Evolutionary conservation across 2,113 vertebrate species (phyloP).

Genomic region (Ardeotis arabs): DNA sequence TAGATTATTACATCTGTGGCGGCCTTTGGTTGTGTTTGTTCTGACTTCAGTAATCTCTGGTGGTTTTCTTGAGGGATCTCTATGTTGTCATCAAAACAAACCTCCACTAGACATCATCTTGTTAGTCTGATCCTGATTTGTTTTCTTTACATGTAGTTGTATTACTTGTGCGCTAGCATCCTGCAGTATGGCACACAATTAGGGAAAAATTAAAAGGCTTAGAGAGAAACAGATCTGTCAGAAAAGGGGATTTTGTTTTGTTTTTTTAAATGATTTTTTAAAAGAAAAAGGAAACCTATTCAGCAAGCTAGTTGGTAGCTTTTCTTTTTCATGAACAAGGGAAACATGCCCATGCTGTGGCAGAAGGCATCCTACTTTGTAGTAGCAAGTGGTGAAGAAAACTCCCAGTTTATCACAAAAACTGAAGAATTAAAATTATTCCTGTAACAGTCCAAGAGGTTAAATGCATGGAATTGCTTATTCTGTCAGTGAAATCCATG

Average conservation of each 20-base stretch:
- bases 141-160: neutral
- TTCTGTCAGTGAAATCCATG: neutral
- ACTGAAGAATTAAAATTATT: neutral
- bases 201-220: neutral
- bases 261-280: neutral
- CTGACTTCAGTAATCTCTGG: neutral
- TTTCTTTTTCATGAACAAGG: neutral
- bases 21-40: neutral
- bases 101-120: neutral
- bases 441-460: neutral
- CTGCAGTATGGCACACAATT: neutral
- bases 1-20: neutral
- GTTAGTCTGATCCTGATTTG: neutral
- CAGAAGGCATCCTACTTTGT: neutral
- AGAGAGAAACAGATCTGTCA: neutral
- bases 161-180: neutral
- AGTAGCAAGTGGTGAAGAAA: neutral
- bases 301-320: neutral
- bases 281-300: neutral
- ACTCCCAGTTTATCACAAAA: neutral
- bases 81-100: neutral
- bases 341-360: neutral
- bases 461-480: neutral
- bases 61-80: neutral
- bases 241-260: neutral